Base-by-base conservation (phyloP, 2,888 invertebrate genomes). In the Philereme transversata region DNA sequence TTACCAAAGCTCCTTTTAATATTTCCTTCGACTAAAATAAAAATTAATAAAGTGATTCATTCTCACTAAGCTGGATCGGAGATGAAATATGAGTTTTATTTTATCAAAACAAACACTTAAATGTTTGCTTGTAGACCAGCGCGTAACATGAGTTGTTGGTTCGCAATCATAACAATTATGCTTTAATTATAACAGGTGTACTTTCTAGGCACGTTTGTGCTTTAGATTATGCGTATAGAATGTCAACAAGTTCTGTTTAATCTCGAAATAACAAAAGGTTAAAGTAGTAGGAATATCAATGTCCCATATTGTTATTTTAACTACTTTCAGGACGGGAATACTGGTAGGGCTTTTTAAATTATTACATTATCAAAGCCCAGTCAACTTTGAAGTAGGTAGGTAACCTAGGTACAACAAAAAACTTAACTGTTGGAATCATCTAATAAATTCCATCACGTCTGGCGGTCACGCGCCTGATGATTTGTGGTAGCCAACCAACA, bases 141-240 rank as follows among this genome's bases (percentile, higher is more conserved):
- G 65, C 57, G 73, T 58, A 76, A 84, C 78, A 80, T 77, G 79
- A 77, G 76, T 79, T 68, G 68, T 61, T 64, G 68, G 72, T 73
- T 77, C 60, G 68, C 75, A 73, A 76, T 74, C 75, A 76, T 77
- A 74, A 76, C 68, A 71, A 65, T 76, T 72, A 77, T 69, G 75
- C 71, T 78, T 74, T 73, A 79, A 78, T 74, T 79, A 75, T 72
- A 79, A 75, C 74, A 75, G 71, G 77, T 80, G 78, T 72, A 74
- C 65, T 75, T 77, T 77, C 73, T 74, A 74, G 65, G 74, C 78
- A 81, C 76, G 78, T 76, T 74, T 64, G 62, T 61, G 65, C 55
- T 69, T 72, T 69, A 47, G 60, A 59, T 41, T 56, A 57, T 54
- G 41, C 43, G 40, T 48, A 54, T 43, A 36, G 52, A 57, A 50